Evolutionary conservation across 2,888 invertebrate genomes (phyloP), one percentile per base, ranked within the genome.

Genomic region (Drosophila ochracea): DNA sequence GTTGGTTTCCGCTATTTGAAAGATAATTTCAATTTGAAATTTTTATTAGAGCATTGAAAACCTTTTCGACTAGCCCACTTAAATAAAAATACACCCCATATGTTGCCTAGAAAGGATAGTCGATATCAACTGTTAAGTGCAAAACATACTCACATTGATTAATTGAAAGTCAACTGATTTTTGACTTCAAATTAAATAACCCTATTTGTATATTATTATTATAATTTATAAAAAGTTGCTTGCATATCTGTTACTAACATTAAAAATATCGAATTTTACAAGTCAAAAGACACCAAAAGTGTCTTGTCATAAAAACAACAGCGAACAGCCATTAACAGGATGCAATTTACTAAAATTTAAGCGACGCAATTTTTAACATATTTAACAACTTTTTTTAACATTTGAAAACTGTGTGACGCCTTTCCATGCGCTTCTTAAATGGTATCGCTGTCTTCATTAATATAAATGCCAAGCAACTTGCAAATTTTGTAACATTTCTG

Each of bases 21-120:
- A 61, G 5, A 76, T 52, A 58, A 71, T 53, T 67, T 47, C 54
- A 60, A 70, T 69, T 54, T 47, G 52, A 21, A 6, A 49, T 76
- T 69, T 63, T 55, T 60, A 69, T 57, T 60, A 35, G 31, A 54
- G 28, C 58, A 39, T 28, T 31, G 49, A 60, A 55, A 50, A 61
- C 60, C 31, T 61, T 31, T 50, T 55, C 33, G 53, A 28, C 16
- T 33, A 6, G 41, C 21, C 43, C 50, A 55, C 47, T 19, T 3
- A 49, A 19, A 49, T 19, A 1, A 4, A 41, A 41, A 10, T 2
- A 2, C 10, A 21, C 43, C 1, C 6, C 5, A 43, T 21, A 0
- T 21, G 5, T 43, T n/a, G n/a, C n/a, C 21, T 13, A 7, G 21
- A 21, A 21, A 43, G 6, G 43, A 43, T 39, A 19, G 41, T n/a